Conservation (phyloP, 2,797 vertebrate species). For the Lutjanus argentimaculatus region DNA sequence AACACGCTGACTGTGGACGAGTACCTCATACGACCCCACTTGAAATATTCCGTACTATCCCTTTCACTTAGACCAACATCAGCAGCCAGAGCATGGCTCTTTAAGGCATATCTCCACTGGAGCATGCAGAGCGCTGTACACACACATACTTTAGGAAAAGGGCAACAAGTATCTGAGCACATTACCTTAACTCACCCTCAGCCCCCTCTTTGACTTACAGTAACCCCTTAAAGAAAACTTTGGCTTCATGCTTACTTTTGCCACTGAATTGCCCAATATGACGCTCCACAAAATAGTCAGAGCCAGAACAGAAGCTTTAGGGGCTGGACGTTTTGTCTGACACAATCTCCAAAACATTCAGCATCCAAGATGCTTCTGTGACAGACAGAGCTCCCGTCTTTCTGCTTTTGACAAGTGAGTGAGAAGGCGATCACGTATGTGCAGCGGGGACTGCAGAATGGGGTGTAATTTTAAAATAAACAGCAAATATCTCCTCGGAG, state of each 20-base stretch:
- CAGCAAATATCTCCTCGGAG: constrained; percentile 78
- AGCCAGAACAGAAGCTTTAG: neutral
- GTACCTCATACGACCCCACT: too few relatives aligned
- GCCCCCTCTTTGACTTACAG: constrained; percentile 6
- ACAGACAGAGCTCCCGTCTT: constrained; percentile 13
- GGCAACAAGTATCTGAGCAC: constrained; percentile 36
- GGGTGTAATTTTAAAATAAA: constrained; percentile 78
- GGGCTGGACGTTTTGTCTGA: constrained; percentile 1
- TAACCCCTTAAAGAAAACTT: constrained; percentile 12
- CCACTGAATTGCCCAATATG: neutral
- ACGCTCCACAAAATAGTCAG: neutral
- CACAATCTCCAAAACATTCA: constrained; percentile 19
- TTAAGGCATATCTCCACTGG: constrained; percentile 19
- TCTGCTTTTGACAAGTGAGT: constrained; percentile 28
- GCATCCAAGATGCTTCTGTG: neutral
- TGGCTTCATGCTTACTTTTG: neutral
- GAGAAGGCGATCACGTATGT: neutral
- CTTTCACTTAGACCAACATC: neutral
- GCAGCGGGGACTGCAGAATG: constrained; percentile 39
- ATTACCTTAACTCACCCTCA: constrained; percentile 45
- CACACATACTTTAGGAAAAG: constrained; percentile 4
- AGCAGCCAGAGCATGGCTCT: constrained; percentile 4
- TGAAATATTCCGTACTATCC: too few relatives aligned
- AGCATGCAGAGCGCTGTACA: constrained; percentile 8
- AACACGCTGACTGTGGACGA: too few relatives aligned